Percentiles rank a stretch among this genome's conserved stretches.
Conservation (phyloP, 1,140 invertebrate genomes). For the Campodea augens region DNA sequence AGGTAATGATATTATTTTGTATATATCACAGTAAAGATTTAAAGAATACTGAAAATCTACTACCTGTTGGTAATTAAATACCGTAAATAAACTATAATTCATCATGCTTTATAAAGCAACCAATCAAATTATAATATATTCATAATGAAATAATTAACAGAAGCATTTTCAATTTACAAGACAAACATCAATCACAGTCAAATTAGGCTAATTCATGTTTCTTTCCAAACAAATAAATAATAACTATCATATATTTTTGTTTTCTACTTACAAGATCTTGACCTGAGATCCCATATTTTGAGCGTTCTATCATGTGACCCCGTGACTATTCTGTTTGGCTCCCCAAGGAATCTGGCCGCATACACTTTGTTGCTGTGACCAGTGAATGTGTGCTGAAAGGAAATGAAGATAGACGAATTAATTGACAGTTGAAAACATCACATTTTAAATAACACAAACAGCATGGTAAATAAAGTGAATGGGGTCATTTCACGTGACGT, state of each 20-base stretch:
- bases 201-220: too few relatives aligned
- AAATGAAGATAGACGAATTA: slow-evolving; percentile 18
- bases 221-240: neutral
- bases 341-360: slow-evolving; percentile 79
- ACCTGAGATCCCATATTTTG: slow-evolving; percentile 91
- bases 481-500: too few relatives aligned
- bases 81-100: too few relatives aligned
- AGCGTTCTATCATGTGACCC: slow-evolving; percentile 89
- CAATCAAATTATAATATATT: too few relatives aligned
- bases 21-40: too few relatives aligned
- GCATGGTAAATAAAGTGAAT: too few relatives aligned
- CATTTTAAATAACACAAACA: too few relatives aligned
- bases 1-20: neutral
- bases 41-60: slow-evolving; percentile 6
- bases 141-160: too few relatives aligned
- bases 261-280: slow-evolving; percentile 65
- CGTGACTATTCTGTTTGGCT: slow-evolving; percentile 72
- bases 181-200: too few relatives aligned
- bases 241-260: neutral
- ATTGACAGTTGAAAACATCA: too few relatives aligned
- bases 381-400: slow-evolving; percentile 80
- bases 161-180: too few relatives aligned
- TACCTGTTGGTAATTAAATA: slow-evolving; percentile 5
- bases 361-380: slow-evolving; percentile 91
- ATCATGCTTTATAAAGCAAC: too few relatives aligned